Evolutionary conservation across 2,888 invertebrate genomes (phyloP).

Genomic region (Suillia variegata): DNA sequence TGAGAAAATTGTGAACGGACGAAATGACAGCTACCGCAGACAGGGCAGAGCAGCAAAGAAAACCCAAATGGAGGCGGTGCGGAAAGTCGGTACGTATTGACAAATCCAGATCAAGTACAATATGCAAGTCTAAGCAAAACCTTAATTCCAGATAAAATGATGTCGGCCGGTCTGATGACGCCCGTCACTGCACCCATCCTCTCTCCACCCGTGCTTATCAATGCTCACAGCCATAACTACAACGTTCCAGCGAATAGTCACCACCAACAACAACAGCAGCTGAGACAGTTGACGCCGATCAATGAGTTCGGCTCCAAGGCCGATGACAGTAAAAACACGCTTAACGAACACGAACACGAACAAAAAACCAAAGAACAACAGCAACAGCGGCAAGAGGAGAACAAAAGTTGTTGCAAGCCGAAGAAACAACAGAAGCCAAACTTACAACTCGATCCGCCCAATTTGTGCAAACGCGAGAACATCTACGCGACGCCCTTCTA

Average conservation of each 20-base stretch:
- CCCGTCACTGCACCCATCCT: slow-evolving; percentile 62
- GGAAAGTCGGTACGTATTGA: slow-evolving; percentile 58
- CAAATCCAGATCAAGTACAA: neutral
- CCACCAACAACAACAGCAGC: slow-evolving; percentile 13
- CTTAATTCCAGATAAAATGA: slow-evolving; percentile 65
- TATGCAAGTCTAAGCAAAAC: neutral
- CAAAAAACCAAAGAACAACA: slow-evolving; percentile 26
- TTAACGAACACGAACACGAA: slow-evolving; percentile 25
- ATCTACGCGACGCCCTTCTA: slow-evolving; percentile 67
- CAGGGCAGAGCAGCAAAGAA: slow-evolving; percentile 54
- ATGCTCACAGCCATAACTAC: neutral
- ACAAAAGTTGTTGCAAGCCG: slow-evolving; percentile 38
- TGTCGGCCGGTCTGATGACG: slow-evolving; percentile 63
- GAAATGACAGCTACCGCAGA: slow-evolving; percentile 65
- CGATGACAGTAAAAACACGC: slow-evolving; percentile 40
- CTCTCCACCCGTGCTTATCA: slow-evolving; percentile 19
- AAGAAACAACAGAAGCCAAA: slow-evolving; percentile 42
- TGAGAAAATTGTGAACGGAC: slow-evolving; percentile 69
- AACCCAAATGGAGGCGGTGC: slow-evolving; percentile 56
- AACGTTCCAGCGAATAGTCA: neutral
- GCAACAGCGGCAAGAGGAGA: slow-evolving; percentile 14
- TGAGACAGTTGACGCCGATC: slow-evolving; percentile 42
- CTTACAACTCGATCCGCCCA: slow-evolving; percentile 42
- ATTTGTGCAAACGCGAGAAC: slow-evolving; percentile 53
- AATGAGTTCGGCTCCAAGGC: slow-evolving; percentile 45